Evolutionary conservation across 2,113 vertebrate genomes (phyloP), one percentile per base, ranked within the genome.

Genomic region (Coptodon bakossiorum): DNA sequence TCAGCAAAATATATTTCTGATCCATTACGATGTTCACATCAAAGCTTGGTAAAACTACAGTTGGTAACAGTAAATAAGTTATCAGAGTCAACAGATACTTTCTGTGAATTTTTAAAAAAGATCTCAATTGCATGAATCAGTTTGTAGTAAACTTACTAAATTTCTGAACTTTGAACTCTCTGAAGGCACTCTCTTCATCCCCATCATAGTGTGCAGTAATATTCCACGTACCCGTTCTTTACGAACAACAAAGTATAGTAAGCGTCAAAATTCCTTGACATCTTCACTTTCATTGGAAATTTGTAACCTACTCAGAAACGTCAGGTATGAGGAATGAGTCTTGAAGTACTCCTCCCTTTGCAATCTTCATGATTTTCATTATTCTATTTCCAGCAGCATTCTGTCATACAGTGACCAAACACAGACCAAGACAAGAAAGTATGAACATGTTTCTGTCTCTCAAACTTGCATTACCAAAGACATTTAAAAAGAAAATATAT

Each of bases 1-100:
- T 90, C 5, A 92, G 7, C 31, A 97, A 93, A 86, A 97, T 95
- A 14, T 96, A 97, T 81, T 24, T 91, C 40, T 87, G 61, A 43
- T 91, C 63, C 40, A 96, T 92, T 48, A 24, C 52, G 17, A 98
- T 95, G 89, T 93, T 96, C 90, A 98, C 97, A 17, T 96, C 97
- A 87, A 98, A 98, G 91, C 97, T 98, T 53, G 98, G 98, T 81
- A 98, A 94, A 89, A 97, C 97, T 98, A 83, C 31, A 9, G 63
- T 8, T 22, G 9, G 12, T 34, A 40, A 61, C 0, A n/a, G 53
- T 19, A 16, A 61, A 12, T 57, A 34, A 6, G 7, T 59, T 59
- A 54, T 59, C 1, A 71, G 9, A 61, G 16, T 7, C 3, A 17
- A 79, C 2, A 40, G 5, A 43, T 12, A 80, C 8, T 3, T 11